Conservation (phyloP, 2,888 invertebrate genomes). For the Elysia crispata region DNA sequence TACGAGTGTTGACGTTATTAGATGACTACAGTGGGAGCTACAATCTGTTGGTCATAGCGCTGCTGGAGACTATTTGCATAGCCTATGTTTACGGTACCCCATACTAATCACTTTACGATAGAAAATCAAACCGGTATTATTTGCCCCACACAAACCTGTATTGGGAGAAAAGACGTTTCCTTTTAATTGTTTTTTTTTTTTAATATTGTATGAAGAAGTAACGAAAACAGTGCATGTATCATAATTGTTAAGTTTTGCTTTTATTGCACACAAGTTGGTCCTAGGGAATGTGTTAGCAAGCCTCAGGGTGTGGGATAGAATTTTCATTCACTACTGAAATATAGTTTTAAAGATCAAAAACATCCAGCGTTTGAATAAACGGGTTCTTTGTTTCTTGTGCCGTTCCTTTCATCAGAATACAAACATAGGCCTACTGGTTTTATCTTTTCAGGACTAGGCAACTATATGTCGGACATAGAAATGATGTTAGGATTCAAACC, state of each 20-base stretch:
- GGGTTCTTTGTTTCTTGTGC: too few species aligned
- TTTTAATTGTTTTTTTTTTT: too few species aligned
- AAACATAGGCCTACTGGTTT: too few species aligned
- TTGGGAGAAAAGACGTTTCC: too few species aligned
- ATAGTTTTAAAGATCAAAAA: too few species aligned
- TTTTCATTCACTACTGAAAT: too few species aligned
- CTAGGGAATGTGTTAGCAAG: background rate
- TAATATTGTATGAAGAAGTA: too few species aligned
- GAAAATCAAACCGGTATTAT: too few species aligned
- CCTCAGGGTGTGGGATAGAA: background rate
- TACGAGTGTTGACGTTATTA: slow-evolving; percentile 67
- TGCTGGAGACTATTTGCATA: slow-evolving; percentile 65
- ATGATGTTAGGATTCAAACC: slow-evolving; percentile 67
- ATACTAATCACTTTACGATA: too few species aligned
- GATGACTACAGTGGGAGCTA: slow-evolving; percentile 70
- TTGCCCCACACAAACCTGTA: too few species aligned
- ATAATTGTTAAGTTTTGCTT: background rate
- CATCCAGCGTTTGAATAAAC: too few species aligned
- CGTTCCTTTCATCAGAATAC: background rate
- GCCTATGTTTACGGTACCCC: slow-evolving; percentile 63
- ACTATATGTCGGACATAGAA: slow-evolving; percentile 64
- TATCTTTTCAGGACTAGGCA: slow-evolving; percentile 58
- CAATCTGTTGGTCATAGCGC: slow-evolving; percentile 66
- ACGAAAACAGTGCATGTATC: too few species aligned
- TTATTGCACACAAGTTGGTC: background rate